Conservation (phyloP, 1,140 invertebrate species). For the Propsilocerus akamusi region DNA sequence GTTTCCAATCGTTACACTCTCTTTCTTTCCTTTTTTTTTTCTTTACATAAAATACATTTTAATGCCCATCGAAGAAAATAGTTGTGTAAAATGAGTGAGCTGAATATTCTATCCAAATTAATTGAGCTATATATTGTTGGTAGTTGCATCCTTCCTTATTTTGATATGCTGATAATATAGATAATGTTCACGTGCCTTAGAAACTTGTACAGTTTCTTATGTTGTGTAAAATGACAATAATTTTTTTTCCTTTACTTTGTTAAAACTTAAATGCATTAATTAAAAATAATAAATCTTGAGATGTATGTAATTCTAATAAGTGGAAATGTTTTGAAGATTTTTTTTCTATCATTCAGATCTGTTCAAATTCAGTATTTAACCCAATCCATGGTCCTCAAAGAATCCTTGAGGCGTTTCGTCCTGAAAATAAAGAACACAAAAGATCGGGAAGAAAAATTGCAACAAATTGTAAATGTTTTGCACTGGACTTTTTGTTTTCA, state of each 20-base stretch:
- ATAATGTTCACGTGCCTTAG: too few species aligned
- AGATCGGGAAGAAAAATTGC: slow-evolving; percentile 5
- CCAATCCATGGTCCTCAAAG: slow-evolving; percentile 95
- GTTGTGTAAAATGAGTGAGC: too few species aligned
- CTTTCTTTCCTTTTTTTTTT: too few species aligned
- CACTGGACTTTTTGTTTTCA: background rate
- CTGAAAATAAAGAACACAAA: slow-evolving; percentile 48
- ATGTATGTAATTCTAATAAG: background rate
- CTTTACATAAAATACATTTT: too few species aligned
- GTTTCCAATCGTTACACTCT: too few species aligned
- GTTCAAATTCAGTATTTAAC: slow-evolving; percentile 32
- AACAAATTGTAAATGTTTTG: background rate
- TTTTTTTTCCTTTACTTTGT: too few species aligned
- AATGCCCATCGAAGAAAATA: too few species aligned
- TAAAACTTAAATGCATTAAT: background rate
- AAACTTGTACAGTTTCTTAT: background rate
- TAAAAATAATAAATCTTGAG: background rate
- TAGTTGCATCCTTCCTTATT: too few species aligned
- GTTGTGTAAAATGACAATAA: background rate
- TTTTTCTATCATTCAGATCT: background rate
- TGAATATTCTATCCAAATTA: too few species aligned
- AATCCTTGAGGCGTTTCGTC: slow-evolving; percentile 97
- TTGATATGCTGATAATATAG: too few species aligned
- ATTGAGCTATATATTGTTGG: too few species aligned
- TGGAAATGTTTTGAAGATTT: background rate